A percentile compares a stretch with the other conserved stretches of the same genome.
Conservation (phyloP, 2,113 vertebrate species). For the Crypturellus undulatus region DNA sequence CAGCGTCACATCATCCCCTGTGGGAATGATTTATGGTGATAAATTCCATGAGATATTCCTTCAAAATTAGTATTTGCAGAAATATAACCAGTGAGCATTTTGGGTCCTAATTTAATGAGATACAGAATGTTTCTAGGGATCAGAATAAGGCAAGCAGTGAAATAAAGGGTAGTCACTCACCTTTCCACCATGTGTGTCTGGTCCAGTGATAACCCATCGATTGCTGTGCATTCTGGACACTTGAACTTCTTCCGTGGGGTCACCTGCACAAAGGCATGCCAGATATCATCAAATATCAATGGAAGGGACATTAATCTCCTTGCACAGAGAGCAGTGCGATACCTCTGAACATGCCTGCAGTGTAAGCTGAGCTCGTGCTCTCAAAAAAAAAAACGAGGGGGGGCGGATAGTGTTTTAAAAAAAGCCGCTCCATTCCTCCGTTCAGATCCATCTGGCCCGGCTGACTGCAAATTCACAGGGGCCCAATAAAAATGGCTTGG, state of each 20-base stretch:
- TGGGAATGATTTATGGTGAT: neutral
- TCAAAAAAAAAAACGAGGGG: neutral
- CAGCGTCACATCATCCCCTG: neutral
- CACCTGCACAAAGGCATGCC: constrained; percentile 81
- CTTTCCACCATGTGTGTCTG: constrained; percentile 99
- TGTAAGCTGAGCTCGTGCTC: constrained; percentile 40
- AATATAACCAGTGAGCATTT: neutral
- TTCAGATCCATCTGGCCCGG: constrained; percentile 70
- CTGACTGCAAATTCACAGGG: constrained; percentile 76
- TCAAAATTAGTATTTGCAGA: neutral
- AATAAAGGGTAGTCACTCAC: constrained; percentile 74
- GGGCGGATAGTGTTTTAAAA: neutral
- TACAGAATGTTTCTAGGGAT: constrained; percentile 33
- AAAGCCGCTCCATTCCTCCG: constrained; percentile 49
- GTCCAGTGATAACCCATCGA: constrained; percentile 95
- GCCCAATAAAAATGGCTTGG: constrained; percentile 82
- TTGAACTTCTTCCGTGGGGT: constrained; percentile 99
- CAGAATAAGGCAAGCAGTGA: neutral
- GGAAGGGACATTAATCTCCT: constrained; percentile 45
- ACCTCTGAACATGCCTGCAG: constrained; percentile 15
- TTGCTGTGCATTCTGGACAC: constrained; percentile 98
- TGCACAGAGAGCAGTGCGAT: neutral
- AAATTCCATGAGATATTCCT: neutral
- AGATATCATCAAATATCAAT: constrained; percentile 51
- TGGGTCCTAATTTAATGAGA: constrained; percentile 10